Conservation (phyloP, 2,113 vertebrate species). For the Pomatostomus ruficeps region DNA sequence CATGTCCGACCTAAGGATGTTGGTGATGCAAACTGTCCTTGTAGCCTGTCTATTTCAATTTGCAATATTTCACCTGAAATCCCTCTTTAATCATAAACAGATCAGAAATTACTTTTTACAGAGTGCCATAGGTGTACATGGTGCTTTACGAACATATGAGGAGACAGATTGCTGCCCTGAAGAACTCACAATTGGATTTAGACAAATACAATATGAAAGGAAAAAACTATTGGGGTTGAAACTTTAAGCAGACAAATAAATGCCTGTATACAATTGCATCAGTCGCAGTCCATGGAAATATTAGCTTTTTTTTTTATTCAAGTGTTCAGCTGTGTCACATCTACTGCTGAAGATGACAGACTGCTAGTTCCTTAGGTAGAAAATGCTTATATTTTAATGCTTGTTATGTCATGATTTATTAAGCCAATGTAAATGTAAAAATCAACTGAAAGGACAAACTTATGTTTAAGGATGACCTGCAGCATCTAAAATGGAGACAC, state of each 20-base stretch:
- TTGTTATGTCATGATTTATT: constrained; percentile 70
- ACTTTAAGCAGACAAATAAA: constrained; percentile 48
- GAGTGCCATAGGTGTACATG: constrained; percentile 22
- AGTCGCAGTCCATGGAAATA: not conserved
- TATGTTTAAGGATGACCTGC: constrained; percentile 67
- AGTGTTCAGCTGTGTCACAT: constrained; percentile 46
- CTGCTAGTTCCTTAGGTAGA: constrained; percentile 68
- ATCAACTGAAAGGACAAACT: constrained; percentile 58
- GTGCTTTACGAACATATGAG: constrained; percentile 24
- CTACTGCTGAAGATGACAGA: constrained; percentile 32
- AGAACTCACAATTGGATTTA: constrained; percentile 35
- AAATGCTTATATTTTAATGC: constrained; percentile 73
- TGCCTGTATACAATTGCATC: constrained; percentile 48
- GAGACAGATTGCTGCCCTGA: constrained; percentile 57
- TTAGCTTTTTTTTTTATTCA: constrained; percentile 14
- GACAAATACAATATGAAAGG: constrained; percentile 48
- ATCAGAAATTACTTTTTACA: constrained; percentile 36
- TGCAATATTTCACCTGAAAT: constrained; percentile 26
- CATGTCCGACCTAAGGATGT: not conserved
- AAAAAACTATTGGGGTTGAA: not conserved
- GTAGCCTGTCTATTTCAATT: constrained; percentile 19
- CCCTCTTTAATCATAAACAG: constrained; percentile 35
- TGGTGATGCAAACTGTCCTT: not conserved
- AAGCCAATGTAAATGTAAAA: constrained; percentile 69
- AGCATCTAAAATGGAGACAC: constrained; percentile 64